Percentiles rank a stretch among this genome's conserved stretches.
These are phyloP conservation scores for Chelidonichthys spinosus DNA, from an alignment of 2,797 vertebrate species.

Conservation along the genomic window DNA sequence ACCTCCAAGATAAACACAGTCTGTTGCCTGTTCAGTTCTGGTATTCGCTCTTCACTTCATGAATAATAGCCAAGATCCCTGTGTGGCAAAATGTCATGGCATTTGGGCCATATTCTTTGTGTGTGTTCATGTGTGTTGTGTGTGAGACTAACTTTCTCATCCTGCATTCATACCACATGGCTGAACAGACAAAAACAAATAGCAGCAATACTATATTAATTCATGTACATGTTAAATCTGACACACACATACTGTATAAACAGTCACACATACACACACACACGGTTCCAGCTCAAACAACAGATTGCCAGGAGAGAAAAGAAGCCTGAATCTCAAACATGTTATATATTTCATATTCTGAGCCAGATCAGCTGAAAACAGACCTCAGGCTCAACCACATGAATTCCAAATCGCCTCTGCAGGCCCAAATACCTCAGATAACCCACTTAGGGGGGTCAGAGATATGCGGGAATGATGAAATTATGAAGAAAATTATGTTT, in stretches of 20 bases:
- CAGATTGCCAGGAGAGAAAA: conserved; percentile 44
- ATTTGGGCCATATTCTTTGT: conserved; percentile 66
- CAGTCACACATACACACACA: neutral
- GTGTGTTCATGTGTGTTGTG: conserved; percentile 26
- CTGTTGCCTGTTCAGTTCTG: conserved; percentile 47
- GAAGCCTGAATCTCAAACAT: conserved; percentile 43
- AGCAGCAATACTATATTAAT: conserved; percentile 16
- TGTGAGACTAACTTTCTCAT: conserved; percentile 1
- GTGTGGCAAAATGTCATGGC: conserved; percentile 82
- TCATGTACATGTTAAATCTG: conserved; percentile 4
- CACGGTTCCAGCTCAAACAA: conserved; percentile 5
- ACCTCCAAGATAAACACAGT: conserved; percentile 46
- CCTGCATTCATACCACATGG: conserved; percentile 18
- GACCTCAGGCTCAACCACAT: conserved; percentile 53
- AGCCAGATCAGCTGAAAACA: conserved; percentile 56
- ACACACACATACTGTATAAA: neutral
- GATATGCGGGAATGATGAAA: conserved; percentile 64
- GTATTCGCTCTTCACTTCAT: conserved; percentile 60
- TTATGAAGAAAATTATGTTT: conserved; percentile 40
- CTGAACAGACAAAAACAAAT: conserved; percentile 8
- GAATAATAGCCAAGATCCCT: conserved; percentile 79
- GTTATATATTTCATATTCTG: conserved; percentile 44
- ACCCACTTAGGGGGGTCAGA: conserved; percentile 44
- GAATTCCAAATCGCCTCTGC: conserved; percentile 60
- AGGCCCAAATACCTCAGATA: conserved; percentile 63